phyloP scores from a whole-genome alignment of 2,797 vertebrate genomes.

The Karalla daura region DNA sequence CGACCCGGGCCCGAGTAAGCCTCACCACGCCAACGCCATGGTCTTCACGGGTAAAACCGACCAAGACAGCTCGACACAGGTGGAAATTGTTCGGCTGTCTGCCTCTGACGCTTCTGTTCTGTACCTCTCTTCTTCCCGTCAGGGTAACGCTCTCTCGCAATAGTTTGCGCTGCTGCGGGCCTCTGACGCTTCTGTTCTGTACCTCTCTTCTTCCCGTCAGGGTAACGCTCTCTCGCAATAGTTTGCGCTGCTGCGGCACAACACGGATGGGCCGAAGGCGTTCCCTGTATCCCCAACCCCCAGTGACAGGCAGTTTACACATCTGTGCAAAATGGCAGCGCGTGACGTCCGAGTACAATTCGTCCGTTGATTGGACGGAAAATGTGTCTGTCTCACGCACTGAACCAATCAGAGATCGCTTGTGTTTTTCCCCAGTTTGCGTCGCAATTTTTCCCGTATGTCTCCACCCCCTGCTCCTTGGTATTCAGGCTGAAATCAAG shows the following conservation, averaged over 20 bases:
- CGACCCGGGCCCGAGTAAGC: neutral
- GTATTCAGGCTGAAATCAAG: neutral
- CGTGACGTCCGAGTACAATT: rapidly evolving
- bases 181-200: too few species aligned
- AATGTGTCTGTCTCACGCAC: constrained; percentile 1
- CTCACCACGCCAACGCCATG: neutral
- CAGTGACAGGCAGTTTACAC: rapidly evolving
- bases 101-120: too few species aligned
- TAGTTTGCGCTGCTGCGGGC: too few species aligned
- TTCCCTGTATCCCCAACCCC: rapidly evolving
- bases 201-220: constrained; percentile 70
- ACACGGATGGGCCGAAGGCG: rapidly evolving
- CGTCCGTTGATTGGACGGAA: constrained; percentile 12
- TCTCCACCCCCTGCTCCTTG: constrained; percentile 28
- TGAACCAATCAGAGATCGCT: constrained; percentile 4
- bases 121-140: constrained; percentile 68
- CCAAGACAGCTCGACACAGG: too few species aligned
- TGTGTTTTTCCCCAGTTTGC: too few species aligned
- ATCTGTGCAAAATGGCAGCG: neutral
- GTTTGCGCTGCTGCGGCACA: neutral
- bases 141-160: constrained; percentile 17
- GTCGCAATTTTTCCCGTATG: constrained; percentile 54
- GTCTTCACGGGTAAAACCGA: neutral
- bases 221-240: constrained; percentile 4
- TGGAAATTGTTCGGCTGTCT: too few species aligned